Percentiles rank a stretch among this genome's conserved stretches.
These are phyloP conservation scores for Zeugodacus cucurbitae DNA, from an alignment of 1,140 invertebrate species.

Conservation along the genomic window DNA sequence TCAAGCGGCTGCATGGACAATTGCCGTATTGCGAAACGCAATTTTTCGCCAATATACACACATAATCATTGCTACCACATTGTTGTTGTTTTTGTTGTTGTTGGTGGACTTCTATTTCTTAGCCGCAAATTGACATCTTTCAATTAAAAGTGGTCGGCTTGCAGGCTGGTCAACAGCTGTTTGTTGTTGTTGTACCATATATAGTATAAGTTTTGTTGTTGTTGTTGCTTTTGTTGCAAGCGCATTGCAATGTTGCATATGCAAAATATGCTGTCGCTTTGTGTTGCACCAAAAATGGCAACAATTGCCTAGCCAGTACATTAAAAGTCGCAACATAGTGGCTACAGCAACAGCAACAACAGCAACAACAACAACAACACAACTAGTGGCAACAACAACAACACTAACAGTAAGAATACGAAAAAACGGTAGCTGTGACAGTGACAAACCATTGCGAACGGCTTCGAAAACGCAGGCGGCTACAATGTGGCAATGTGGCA, in stretches of 20 bases:
- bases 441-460: background rate
- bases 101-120: background rate
- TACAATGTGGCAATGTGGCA: constrained; percentile 12
- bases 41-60: background rate
- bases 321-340: background rate
- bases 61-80: background rate
- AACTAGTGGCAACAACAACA: background rate
- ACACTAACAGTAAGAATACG: background rate
- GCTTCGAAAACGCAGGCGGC: background rate
- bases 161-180: background rate
- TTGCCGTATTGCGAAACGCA: constrained; percentile 55
- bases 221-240: constrained; percentile 41
- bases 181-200: constrained; percentile 37
- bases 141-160: constrained; percentile 56
- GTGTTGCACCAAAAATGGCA: constrained; percentile 42
- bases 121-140: constrained; percentile 64
- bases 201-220: constrained; percentile 19
- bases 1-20: background rate
- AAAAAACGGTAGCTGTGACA: constrained; percentile 29
- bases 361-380: background rate
- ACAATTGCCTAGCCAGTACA: background rate
- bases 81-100: background rate
- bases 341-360: background rate
- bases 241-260: background rate
- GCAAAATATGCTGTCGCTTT: constrained; percentile 34